Evolutionary conservation across 2,113 vertebrate genomes (phyloP).

Genomic region (Agapornis roseicollis): DNA sequence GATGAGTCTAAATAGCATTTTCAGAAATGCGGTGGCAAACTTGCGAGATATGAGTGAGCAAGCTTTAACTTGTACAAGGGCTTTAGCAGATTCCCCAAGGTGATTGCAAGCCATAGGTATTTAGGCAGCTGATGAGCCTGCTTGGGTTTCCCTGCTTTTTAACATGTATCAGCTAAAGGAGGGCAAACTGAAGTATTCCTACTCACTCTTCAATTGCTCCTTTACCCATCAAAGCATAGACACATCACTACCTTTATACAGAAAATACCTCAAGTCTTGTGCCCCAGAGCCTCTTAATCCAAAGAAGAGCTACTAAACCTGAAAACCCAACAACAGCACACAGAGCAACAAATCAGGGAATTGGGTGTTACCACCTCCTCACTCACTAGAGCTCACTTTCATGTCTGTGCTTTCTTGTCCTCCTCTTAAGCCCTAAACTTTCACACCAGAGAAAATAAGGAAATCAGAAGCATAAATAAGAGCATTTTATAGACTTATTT

Average conservation of each 20-base stretch:
- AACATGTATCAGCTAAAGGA: background rate
- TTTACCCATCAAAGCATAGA: background rate
- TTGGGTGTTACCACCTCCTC: background rate
- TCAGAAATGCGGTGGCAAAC: background rate
- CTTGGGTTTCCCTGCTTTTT: background rate
- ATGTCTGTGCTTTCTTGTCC: background rate
- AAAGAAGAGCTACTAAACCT: background rate
- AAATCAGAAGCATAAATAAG: background rate
- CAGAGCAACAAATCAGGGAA: background rate
- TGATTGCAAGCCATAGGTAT: background rate
- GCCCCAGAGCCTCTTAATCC: conserved; percentile 29
- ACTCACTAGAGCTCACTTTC: background rate
- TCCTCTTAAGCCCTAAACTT: background rate
- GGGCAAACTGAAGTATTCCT: background rate
- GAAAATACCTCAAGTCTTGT: background rate
- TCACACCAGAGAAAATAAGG: background rate
- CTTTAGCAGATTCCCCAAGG: background rate
- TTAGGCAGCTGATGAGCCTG: background rate
- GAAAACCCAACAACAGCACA: background rate
- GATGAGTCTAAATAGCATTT: background rate
- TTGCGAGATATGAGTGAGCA: rapidly evolving
- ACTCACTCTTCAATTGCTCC: background rate
- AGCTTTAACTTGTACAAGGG: background rate
- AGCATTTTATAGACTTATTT: background rate
- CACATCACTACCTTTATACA: background rate